phyloP scores from a whole-genome alignment of 2,888 invertebrate species.

The Parnassius mnemosyne region DNA sequence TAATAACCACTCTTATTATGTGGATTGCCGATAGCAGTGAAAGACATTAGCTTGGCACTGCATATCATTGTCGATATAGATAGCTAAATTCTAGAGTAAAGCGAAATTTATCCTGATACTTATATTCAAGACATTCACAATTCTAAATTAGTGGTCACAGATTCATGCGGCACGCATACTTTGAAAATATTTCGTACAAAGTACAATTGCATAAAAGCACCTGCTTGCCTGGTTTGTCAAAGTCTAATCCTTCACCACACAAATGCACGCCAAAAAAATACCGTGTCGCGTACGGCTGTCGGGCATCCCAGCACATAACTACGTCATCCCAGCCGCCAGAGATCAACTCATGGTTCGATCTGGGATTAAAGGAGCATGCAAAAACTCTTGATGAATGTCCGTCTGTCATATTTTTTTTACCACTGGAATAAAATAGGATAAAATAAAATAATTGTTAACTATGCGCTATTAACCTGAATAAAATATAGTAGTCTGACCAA shows the following conservation, averaged over 20 bases:
- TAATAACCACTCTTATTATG: no score
- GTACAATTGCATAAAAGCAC: conserved; percentile 48
- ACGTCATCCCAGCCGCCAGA: conserved; percentile 85
- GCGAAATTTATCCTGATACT: no score
- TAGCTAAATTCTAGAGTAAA: no score
- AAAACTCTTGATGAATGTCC: conserved; percentile 84
- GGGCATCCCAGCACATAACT: conserved; percentile 84
- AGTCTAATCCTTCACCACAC: conserved; percentile 84
- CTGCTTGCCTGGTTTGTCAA: conserved; percentile 82
- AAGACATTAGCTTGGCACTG: no score
- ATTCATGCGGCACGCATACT: background rate
- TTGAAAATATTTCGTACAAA: background rate
- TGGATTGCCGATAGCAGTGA: no score
- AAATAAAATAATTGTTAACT: no score
- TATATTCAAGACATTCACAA: no score
- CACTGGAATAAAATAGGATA: conserved; percentile 48
- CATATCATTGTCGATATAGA: no score
- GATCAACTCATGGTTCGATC: conserved; percentile 82
- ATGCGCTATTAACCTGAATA: no score
- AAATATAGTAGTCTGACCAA: no score
- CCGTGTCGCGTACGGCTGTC: conserved; percentile 81
- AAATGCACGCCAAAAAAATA: conserved; percentile 82
- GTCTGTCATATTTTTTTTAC: conserved; percentile 68
- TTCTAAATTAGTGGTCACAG: no score
- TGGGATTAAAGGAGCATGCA: conserved; percentile 83